A percentile compares a stretch with the other conserved stretches of the same genome.
phyloP scores from a whole-genome alignment of 2,113 vertebrate species.

The Scopus umbretta region DNA sequence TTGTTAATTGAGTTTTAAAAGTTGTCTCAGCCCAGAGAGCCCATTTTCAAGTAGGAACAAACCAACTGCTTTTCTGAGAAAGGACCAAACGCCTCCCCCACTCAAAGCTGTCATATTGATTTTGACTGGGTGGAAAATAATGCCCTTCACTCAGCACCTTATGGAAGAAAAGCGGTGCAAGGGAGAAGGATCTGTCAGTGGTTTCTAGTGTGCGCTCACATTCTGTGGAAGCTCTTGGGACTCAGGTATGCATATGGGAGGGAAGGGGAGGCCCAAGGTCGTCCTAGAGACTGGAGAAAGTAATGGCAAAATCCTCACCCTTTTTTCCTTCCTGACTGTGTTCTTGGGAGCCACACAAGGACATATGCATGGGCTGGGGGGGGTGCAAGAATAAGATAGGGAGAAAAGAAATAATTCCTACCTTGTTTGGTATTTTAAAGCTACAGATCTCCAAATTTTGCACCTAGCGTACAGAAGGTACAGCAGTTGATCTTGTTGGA shows the following conservation, averaged over 20 bases:
- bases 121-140: not conserved
- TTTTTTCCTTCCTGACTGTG: not conserved
- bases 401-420: not conserved
- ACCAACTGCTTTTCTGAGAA: not conserved
- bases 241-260: not conserved
- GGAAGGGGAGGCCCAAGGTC: not conserved
- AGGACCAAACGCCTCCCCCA: not conserved
- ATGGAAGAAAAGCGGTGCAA: not conserved
- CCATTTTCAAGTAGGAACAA: not conserved
- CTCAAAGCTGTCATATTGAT: not conserved
- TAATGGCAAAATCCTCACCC: not conserved
- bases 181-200: not conserved
- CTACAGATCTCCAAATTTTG: not conserved
- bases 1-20: not conserved
- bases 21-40: not conserved
- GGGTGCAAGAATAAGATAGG: not conserved
- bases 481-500: not conserved
- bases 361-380: not conserved
- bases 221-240: not conserved
- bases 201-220: not conserved
- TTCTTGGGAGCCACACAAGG: not conserved
- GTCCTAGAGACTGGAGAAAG: not conserved
- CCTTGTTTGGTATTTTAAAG: not conserved
- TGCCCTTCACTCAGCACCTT: fast-evolving
- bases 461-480: not conserved